Evolutionary conservation across 2,888 invertebrate species (phyloP), one percentile per base, ranked within the genome.

Genomic region (Resseliella maxima): DNA sequence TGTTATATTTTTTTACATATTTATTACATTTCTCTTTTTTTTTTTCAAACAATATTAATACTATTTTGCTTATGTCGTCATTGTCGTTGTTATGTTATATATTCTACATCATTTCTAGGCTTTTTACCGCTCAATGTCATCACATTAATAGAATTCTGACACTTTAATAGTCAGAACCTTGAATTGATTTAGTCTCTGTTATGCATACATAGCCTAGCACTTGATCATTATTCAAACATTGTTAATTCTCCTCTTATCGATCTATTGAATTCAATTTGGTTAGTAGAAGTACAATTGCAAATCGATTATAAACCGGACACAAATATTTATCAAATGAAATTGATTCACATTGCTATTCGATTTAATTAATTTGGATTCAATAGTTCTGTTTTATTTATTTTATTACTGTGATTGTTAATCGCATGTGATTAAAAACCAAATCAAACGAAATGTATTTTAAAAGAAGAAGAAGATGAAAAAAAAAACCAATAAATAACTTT

Each of bases 131-230:
- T 59, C 59, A 59, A 59, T 59, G 59, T 59, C 59, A 59, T 6
- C 59, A 12, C 24, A 59, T 59, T 59, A 27, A 59, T 59, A 59
- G 59, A 59, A 59, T 59, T 59, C 59, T 59, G 59, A 59, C 59
- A 59, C 27, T 59, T 27, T 12, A 24, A 59, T 59, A 2, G 27
- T 59, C 1, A 59, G 27, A 59, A 27, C 59, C 59, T 59, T 59
- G 59, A 59, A 59, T 59, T 24, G 59, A 59, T 59, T 59, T 27
- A 59, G 27, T 59, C 59, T 3, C 6, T 24, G 27, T 24, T 59
- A 59, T 50, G 45, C 45, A 50, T 50, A 21, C 50, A 50, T 50
- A 18, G 27, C 6, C 24, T 24, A 59, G 59, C 24, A 59, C 24
- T 59, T 59, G 24, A 59, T 59, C 24, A 59, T 15, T 59, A 59